Percentiles rank a stretch among this genome's conserved stretches.
phyloP scores from a whole-genome alignment of 1,140 invertebrate species.

The Drosophila aff. region DNA sequence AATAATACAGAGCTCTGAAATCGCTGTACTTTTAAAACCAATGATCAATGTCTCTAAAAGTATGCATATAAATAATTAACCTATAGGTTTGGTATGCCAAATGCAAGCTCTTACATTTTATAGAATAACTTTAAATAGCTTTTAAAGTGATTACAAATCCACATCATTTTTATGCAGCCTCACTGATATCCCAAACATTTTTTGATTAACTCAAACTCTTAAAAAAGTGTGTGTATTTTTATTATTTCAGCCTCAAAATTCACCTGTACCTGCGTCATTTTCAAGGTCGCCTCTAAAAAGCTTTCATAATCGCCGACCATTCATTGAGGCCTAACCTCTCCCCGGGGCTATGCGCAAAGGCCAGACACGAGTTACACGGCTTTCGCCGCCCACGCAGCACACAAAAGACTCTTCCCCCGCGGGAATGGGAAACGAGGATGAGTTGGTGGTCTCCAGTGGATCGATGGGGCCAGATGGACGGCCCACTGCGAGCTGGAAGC shows the following conservation, averaged over 20 bases:
- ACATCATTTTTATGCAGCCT: too few relatives aligned
- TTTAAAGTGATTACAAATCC: neutral
- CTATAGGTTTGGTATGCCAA: too few relatives aligned
- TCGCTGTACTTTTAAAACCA: neutral
- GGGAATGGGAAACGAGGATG: neutral
- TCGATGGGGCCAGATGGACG: conserved; percentile 45
- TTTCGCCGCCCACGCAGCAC: conserved; percentile 14
- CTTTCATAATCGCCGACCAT: conserved; percentile 3
- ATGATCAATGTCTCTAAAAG: neutral
- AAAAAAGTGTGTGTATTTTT: neutral
- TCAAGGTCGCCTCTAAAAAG: conserved; percentile 24
- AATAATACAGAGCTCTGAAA: neutral
- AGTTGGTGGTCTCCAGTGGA: conserved; percentile 21
- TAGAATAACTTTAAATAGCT: neutral
- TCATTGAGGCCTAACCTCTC: conserved; percentile 12
- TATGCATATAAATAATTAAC: neutral
- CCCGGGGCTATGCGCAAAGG: conserved; percentile 31
- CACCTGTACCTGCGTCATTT: conserved; percentile 25
- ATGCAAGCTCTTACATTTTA: neutral
- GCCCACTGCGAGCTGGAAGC: conserved; percentile 49
- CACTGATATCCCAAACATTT: neutral
- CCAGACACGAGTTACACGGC: conserved; percentile 37
- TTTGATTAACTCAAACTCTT: neutral
- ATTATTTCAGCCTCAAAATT: neutral
- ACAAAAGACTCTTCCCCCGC: neutral